Conservation (phyloP, 1,140 invertebrate species). For the Scaptomyza pallida region DNA sequence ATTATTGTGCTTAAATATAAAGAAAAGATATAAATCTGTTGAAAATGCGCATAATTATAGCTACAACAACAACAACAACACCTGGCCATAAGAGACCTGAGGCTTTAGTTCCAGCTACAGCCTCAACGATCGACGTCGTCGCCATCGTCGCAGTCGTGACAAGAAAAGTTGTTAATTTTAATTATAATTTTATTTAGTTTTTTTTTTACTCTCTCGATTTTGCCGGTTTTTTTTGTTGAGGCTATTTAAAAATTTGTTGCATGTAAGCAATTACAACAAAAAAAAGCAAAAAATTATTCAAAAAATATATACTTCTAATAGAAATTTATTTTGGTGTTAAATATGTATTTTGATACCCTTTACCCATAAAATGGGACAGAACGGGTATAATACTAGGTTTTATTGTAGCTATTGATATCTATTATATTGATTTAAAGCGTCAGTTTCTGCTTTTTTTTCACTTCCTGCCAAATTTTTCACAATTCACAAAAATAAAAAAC, state of each 20-base stretch:
- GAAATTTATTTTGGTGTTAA: too few species aligned
- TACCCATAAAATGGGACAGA: too few species aligned
- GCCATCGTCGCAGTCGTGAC: constrained; percentile 64
- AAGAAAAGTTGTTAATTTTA: constrained; percentile 82
- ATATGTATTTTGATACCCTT: too few species aligned
- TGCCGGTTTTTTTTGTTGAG: constrained; percentile 27
- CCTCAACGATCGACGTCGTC: constrained; percentile 37
- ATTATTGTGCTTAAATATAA: constrained; percentile 58
- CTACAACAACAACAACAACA: constrained; percentile 49
- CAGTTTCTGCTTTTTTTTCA: too few species aligned
- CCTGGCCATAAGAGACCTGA: constrained; percentile 18
- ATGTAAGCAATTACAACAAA: constrained; percentile 23
- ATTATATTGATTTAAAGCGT: too few species aligned
- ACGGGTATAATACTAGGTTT: too few species aligned
- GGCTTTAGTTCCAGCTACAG: constrained; percentile 36
- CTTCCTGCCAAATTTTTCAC: too few species aligned
- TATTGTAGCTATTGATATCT: too few species aligned
- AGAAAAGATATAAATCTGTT: constrained; percentile 77
- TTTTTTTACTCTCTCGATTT: constrained; percentile 14
- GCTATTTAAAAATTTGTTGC: constrained; percentile 42
- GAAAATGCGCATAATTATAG: constrained; percentile 82
- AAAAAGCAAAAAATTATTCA: constrained; percentile 1
- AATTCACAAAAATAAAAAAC: too few species aligned
- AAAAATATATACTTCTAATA: constrained; percentile 2
- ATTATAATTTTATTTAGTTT: constrained; percentile 56